A percentile compares a stretch with the other conserved stretches of the same genome.
Conservation (phyloP, 2,888 invertebrate genomes). For the Mimas tiliae region DNA sequence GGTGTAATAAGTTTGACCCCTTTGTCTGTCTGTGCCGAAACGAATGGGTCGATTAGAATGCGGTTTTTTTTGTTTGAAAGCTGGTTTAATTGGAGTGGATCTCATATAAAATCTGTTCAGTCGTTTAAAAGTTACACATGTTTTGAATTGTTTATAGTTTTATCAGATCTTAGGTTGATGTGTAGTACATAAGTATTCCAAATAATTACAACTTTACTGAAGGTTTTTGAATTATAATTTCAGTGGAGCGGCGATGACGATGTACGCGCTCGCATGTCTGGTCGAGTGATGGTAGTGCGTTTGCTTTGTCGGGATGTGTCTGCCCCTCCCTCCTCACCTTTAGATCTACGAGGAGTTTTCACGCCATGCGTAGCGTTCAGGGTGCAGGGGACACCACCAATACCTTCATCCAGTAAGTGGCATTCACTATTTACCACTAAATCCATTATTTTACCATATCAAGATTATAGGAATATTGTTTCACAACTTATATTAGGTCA, state of each 20-base stretch:
- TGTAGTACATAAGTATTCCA: too few relatives aligned
- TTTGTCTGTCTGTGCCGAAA: too few relatives aligned
- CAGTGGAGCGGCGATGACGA: slow-evolving; percentile 95
- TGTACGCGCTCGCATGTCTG: slow-evolving; percentile 90
- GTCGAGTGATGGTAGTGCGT: slow-evolving; percentile 91
- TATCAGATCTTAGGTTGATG: too few relatives aligned
- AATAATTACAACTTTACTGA: neutral
- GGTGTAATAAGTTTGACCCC: too few relatives aligned
- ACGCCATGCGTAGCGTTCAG: slow-evolving; percentile 94
- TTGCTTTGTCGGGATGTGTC: slow-evolving; percentile 91
- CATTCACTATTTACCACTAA: neutral
- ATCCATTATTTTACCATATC: neutral
- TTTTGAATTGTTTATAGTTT: too few relatives aligned
- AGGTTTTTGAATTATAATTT: slow-evolving; percentile 27
- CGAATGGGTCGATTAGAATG: too few relatives aligned
- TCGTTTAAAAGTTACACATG: too few relatives aligned
- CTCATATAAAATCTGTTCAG: too few relatives aligned
- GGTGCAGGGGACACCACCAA: slow-evolving; percentile 92
- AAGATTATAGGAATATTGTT: neutral
- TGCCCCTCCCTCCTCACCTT: slow-evolving; percentile 77
- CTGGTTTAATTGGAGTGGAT: too few relatives aligned
- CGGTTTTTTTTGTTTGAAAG: too few relatives aligned
- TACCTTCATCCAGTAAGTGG: slow-evolving; percentile 67
- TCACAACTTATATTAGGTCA: neutral
- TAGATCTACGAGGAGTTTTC: slow-evolving; percentile 87